Conservation (phyloP, 2,888 invertebrate species). For the Eulithis testata region DNA sequence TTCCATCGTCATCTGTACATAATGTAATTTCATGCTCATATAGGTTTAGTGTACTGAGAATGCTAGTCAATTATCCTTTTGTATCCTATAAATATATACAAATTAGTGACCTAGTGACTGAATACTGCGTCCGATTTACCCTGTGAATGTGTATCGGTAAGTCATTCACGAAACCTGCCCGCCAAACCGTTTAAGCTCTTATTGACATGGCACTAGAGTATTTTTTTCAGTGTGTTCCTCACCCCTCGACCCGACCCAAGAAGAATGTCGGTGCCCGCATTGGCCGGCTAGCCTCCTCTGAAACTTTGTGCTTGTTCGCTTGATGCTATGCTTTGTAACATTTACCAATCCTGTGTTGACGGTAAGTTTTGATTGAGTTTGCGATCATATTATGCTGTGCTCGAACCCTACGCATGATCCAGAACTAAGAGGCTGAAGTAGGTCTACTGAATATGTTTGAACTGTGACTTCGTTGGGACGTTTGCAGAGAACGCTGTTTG, state of each 20-base stretch:
- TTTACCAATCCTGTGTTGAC: slow-evolving; percentile 41
- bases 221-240: slow-evolving; percentile 84
- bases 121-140: slow-evolving; percentile 38
- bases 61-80: slow-evolving; percentile 77
- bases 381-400: slow-evolving; percentile 55
- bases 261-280: slow-evolving; percentile 69
- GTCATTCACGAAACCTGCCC: slow-evolving; percentile 60
- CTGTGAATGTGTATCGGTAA: slow-evolving; percentile 50
- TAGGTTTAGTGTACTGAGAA: slow-evolving; percentile 81
- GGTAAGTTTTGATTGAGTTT: slow-evolving; percentile 51
- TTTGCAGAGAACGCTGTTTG: slow-evolving; percentile 38
- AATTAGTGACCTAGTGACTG: slow-evolving; percentile 44
- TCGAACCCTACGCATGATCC: slow-evolving; percentile 53
- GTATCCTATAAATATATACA: slow-evolving; percentile 47
- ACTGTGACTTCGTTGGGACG: slow-evolving; percentile 29
- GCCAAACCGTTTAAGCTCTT: slow-evolving; percentile 78
- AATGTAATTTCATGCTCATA: slow-evolving; percentile 80
- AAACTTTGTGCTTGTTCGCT: slow-evolving; percentile 79
- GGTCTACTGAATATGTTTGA: slow-evolving; percentile 30
- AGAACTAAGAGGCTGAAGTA: slow-evolving; percentile 18
- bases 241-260: slow-evolving; percentile 86
- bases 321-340: slow-evolving; percentile 74
- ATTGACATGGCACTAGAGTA: slow-evolving; percentile 83
- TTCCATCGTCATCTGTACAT: slow-evolving; percentile 50
- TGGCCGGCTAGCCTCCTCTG: slow-evolving; percentile 84